Evolutionary conservation across 1,140 invertebrate species (phyloP).

Genomic region (Dolichoris vasculosae): DNA sequence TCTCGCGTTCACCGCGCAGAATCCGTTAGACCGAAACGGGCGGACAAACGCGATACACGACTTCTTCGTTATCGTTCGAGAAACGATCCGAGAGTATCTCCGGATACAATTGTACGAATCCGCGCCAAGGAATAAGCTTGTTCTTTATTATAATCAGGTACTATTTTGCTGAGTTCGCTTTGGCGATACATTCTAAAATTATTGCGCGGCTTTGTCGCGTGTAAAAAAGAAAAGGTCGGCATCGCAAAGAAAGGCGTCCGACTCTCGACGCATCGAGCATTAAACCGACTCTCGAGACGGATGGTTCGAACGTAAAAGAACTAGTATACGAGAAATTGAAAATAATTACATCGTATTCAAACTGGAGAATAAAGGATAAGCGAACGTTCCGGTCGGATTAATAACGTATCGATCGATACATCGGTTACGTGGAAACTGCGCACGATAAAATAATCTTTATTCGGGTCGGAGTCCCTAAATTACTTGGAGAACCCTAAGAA

Average conservation of each 20-base stretch:
- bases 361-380: not conserved
- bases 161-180: no score
- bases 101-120: no score
- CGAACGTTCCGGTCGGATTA: not conserved
- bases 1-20: not conserved
- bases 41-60: no score
- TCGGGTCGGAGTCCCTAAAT: not conserved
- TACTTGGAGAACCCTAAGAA: no score
- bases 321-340: not conserved
- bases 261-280: not conserved
- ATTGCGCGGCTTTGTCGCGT: no score
- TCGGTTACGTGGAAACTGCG: not conserved
- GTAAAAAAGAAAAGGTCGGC: not conserved
- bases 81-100: no score
- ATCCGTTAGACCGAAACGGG: not conserved
- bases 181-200: no score
- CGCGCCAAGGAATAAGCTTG: no score
- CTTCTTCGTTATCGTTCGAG: no score
- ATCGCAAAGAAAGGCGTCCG: not conserved
- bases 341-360: not conserved
- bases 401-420: not conserved
- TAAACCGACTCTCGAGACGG: not conserved
- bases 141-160: no score
- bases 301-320: not conserved
- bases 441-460: not conserved